These are phyloP conservation scores for Drosophila pseudotalamancana DNA, from an alignment of 2,888 invertebrate genomes.

Conservation along the genomic window DNA sequence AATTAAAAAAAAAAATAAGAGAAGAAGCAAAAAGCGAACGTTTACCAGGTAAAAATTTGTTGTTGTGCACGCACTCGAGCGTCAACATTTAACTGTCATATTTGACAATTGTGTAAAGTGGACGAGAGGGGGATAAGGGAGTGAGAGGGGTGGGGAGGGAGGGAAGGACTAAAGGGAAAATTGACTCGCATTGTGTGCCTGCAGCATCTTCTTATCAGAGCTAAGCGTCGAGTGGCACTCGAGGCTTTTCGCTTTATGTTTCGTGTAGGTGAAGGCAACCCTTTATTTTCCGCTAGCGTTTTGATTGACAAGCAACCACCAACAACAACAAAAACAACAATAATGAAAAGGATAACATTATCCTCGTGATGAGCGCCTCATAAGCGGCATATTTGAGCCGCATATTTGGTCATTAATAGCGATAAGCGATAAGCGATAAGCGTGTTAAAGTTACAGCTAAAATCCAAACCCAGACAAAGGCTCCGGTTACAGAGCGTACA, in stretches of 20 bases:
- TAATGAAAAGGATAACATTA: slow-evolving; percentile 17
- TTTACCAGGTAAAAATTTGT: slow-evolving; percentile 66
- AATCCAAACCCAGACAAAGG: slow-evolving; percentile 31
- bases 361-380: slow-evolving; percentile 31
- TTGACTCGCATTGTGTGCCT: slow-evolving; percentile 40
- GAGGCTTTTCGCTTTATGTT: slow-evolving; percentile 46
- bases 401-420: slow-evolving; percentile 81
- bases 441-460: slow-evolving; percentile 76
- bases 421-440: slow-evolving; percentile 67
- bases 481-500: slow-evolving; percentile 39
- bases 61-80: slow-evolving; percentile 65
- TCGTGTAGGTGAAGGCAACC: slow-evolving; percentile 43
- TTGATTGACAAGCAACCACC: slow-evolving; percentile 74
- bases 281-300: slow-evolving; percentile 45
- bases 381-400: slow-evolving; percentile 53
- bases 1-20: slow-evolving; percentile 58
- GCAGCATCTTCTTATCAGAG: slow-evolving; percentile 68
- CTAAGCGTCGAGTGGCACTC: slow-evolving; percentile 61
- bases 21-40: slow-evolving; percentile 32
- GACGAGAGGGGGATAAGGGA: no score
- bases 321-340: slow-evolving; percentile 20
- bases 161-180: neutral
- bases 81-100: slow-evolving; percentile 79
- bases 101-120: slow-evolving; percentile 58
- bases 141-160: neutral